Conservation (phyloP, 2,888 invertebrate species). For the Lordiphosa andalusiaca region DNA sequence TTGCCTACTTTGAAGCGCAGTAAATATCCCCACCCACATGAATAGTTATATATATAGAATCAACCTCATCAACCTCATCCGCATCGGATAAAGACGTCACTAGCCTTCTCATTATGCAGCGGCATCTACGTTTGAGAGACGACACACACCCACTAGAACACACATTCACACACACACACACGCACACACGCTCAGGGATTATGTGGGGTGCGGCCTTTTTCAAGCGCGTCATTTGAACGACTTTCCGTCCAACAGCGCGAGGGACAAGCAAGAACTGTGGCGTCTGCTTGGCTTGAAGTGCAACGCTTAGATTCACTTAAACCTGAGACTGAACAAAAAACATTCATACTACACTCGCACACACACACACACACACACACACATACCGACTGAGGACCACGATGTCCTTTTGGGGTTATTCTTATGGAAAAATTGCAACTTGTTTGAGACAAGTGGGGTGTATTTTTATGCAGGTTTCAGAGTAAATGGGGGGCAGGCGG, state of each 20-base stretch:
- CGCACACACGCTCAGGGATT: conserved; percentile 15
- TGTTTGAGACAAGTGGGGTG: conserved; percentile 16
- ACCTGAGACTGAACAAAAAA: conserved; percentile 20
- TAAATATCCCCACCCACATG: neutral
- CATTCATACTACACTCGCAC: neutral
- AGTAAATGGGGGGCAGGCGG: no score
- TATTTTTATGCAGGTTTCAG: neutral
- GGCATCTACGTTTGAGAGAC: conserved; percentile 12
- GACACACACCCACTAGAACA: conserved; percentile 3
- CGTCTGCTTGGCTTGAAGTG: conserved; percentile 44
- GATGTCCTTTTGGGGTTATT: conserved; percentile 39
- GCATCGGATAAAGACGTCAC: conserved; percentile 14
- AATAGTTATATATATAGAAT: neutral
- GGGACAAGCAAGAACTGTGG: conserved; percentile 17
- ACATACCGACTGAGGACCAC: conserved; percentile 23
- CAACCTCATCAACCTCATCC: conserved; percentile 4
- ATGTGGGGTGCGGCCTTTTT: conserved; percentile 6
- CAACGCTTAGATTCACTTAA: conserved; percentile 49
- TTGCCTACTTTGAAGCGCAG: conserved; percentile 10
- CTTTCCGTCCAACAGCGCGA: conserved; percentile 8
- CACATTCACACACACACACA: conserved; percentile 5
- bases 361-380: neutral
- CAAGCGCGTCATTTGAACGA: conserved; percentile 10
- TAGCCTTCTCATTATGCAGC: conserved; percentile 33
- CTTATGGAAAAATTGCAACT: conserved; percentile 39